These are phyloP conservation scores for Meghimatium bilineatum DNA, from an alignment of 2,888 invertebrate species.

Conservation along the genomic window DNA sequence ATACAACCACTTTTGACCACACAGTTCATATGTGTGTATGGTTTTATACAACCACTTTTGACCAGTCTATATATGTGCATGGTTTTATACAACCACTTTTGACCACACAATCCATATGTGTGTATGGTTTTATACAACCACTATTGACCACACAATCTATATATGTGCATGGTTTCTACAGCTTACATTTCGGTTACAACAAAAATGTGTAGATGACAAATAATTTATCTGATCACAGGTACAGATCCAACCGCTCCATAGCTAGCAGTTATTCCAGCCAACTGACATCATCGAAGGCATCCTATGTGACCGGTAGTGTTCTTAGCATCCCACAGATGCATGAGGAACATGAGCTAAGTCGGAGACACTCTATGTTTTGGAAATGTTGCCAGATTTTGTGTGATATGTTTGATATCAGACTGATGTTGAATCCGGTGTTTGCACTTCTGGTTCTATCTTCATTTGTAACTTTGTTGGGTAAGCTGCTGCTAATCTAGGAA, in stretches of 20 bases:
- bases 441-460: conserved; percentile 90
- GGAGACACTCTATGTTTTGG: conserved; percentile 69
- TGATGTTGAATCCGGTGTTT: conserved; percentile 91
- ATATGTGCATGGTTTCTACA: too few relatives aligned
- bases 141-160: too few relatives aligned
- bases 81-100: too few relatives aligned
- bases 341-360: conserved; percentile 83
- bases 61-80: too few relatives aligned
- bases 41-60: too few relatives aligned
- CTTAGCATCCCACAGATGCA: conserved; percentile 88
- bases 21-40: too few relatives aligned
- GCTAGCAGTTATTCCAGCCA: conserved; percentile 22
- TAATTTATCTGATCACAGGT: conserved; percentile 6
- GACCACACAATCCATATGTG: too few relatives aligned
- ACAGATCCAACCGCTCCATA: conserved; percentile 37
- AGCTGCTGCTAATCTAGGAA: conserved; percentile 49
- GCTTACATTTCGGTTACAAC: too few relatives aligned
- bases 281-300: conserved; percentile 28
- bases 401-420: conserved; percentile 88
- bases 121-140: too few relatives aligned
- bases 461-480: conserved; percentile 93
- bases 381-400: conserved; percentile 59
- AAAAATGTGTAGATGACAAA: too few relatives aligned
- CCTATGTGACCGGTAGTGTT: conserved; percentile 82
- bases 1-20: too few relatives aligned